A percentile compares a stretch with the other conserved stretches of the same genome.
phyloP scores from a whole-genome alignment of 2,888 invertebrate genomes.

The Seira musarum region DNA sequence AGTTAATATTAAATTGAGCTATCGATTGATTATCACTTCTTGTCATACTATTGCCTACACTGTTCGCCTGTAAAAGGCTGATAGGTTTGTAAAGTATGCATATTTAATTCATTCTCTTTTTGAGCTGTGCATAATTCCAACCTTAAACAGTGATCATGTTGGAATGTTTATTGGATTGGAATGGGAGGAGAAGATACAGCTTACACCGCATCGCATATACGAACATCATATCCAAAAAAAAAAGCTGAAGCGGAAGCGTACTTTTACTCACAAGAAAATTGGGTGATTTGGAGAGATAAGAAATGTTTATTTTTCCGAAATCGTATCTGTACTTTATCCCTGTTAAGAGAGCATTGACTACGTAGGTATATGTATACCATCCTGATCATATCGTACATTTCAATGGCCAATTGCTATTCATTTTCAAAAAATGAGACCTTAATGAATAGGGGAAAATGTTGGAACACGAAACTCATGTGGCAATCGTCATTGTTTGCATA shows the following conservation, averaged over 20 bases:
- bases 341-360: not conserved
- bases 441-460: not conserved
- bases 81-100: not conserved
- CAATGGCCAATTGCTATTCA: not conserved
- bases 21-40: no score
- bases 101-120: slow-evolving; percentile 1
- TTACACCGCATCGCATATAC: slow-evolving; percentile 12
- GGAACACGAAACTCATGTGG: not conserved
- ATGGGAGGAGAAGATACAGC: slow-evolving; percentile 27
- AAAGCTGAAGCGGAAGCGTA: not conserved
- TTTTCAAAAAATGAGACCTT: not conserved
- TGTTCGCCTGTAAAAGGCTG: no score
- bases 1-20: no score
- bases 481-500: slow-evolving; percentile 24
- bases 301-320: slow-evolving; percentile 9
- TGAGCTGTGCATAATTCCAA: not conserved
- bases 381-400: not conserved
- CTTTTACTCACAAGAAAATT: not conserved
- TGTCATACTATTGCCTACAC: no score
- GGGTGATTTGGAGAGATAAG: slow-evolving; percentile 1
- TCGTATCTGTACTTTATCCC: not conserved
- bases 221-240: no score
- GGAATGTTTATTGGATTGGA: slow-evolving; percentile 54
- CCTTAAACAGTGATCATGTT: slow-evolving; percentile 31
- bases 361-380: not conserved